Base-by-base conservation (phyloP, 2,888 invertebrate genomes). In the Mythimna pallens region DNA sequence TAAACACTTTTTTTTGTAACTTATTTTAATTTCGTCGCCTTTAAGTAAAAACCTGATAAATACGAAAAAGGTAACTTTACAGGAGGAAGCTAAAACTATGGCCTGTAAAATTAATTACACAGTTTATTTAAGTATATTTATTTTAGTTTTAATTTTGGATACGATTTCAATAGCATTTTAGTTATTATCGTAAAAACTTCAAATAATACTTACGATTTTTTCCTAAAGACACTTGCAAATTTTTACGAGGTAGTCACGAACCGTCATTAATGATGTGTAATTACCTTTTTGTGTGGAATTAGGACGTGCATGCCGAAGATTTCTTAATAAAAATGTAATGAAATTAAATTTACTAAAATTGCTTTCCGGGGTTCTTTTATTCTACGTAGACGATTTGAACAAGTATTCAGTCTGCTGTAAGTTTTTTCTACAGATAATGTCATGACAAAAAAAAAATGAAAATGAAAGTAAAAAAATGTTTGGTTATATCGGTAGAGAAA, bases 1-100 rank as follows among this genome's bases (percentile, higher is more conserved):
- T 34, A 62, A 47, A 70, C 34, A 50, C 10, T 30, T 43, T 65
- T 66, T 65, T 62, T 1, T 34, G 47, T 59, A n/a, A 30, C 8
- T 9, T 9, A 36, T 9, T 9, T 9, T 8, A 40, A 54, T 47
- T 59, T 9, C 7, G 2, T 57, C 17, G 47, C 47, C 17, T 47
- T 47, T 8, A 52, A n/a, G 2, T 52, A 3, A 52, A 52, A 52
- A 50, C 50, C 20, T 50, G 3, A 20, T 47, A 47, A 47, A 47
- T 47, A 3, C 6, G 17, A 47, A 20, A 47, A 3, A 20, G 6
- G 6, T 14, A n/a, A 52, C n/a, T 52, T 52, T n/a, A n/a, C n/a
- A 52, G n/a, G 50, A 8, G 9, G 50, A 50, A 17, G 1, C 14
- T 17, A 47, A 50, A 50, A 50, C 20, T 20, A 3, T 1, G 7